phyloP scores from a whole-genome alignment of 2,113 vertebrate species.

The Pseudorectes ferrugineus region DNA sequence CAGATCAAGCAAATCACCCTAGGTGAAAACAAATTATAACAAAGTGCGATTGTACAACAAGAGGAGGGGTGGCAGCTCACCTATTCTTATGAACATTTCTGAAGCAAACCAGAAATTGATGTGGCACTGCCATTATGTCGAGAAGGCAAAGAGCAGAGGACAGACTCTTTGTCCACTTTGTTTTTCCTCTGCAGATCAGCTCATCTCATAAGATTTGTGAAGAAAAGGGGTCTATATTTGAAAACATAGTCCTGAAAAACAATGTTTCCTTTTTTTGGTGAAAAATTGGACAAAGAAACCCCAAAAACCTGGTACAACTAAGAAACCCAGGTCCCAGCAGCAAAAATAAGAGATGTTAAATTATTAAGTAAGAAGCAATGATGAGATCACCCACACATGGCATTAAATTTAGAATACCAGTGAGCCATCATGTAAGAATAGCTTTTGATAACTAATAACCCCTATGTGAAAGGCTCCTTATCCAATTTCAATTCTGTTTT shows the following conservation, averaged over 20 bases:
- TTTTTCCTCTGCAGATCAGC: neutral
- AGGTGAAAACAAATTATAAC: neutral
- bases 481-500: constrained; percentile 33
- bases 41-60: neutral
- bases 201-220: neutral
- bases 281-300: neutral
- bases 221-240: neutral
- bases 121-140: neutral
- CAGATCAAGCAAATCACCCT: neutral
- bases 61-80: neutral
- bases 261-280: neutral
- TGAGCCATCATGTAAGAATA: constrained; percentile 33
- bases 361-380: neutral
- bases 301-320: neutral
- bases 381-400: neutral
- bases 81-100: neutral
- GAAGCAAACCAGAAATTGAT: neutral
- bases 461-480: constrained; percentile 9
- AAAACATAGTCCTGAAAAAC: neutral
- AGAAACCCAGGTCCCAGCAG: neutral
- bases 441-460: constrained; percentile 38
- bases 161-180: neutral
- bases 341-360: neutral
- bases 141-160: neutral
- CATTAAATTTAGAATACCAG: constrained; percentile 13